Conservation (phyloP, 2,797 vertebrate species). For the Psittacula echo region DNA sequence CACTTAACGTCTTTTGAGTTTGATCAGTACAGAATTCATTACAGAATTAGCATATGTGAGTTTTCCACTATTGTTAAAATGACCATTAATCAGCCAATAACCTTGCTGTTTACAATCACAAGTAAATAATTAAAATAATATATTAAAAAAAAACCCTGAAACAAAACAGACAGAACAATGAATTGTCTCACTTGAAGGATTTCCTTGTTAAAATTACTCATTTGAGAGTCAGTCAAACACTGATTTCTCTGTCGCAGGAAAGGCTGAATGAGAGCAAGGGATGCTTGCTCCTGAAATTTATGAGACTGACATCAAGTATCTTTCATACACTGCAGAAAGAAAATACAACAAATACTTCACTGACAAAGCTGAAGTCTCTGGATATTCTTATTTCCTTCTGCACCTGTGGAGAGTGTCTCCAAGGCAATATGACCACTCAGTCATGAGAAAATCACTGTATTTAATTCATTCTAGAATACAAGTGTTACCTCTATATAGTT, state of each 20-base stretch:
- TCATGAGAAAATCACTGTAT: neutral
- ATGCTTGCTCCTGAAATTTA: conserved; percentile 52
- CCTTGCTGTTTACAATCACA: conserved; percentile 8
- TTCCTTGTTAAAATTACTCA: conserved; percentile 47
- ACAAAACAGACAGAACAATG: neutral
- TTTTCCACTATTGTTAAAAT: conserved; percentile 5
- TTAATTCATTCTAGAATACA: neutral
- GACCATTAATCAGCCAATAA: conserved; percentile 27
- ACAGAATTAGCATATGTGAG: neutral
- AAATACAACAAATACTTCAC: conserved; percentile 42
- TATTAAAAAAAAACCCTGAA: neutral
- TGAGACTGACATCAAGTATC: conserved; percentile 16
- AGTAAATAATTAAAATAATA: neutral
- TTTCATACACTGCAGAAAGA: conserved; percentile 19
- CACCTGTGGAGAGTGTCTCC: neutral
- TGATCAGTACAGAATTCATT: neutral
- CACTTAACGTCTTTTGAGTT: neutral
- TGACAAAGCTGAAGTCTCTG: conserved; percentile 33
- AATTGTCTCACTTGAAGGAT: neutral
- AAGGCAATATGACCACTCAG: conserved; percentile 32
- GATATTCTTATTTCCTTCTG: conserved; percentile 21
- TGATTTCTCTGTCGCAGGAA: neutral
- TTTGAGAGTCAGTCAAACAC: conserved; percentile 24
- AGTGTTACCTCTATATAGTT: neutral
- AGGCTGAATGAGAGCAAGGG: conserved; percentile 22